A percentile compares a stretch with the other conserved stretches of the same genome.
phyloP scores from a whole-genome alignment of 2,888 invertebrate species.

The Dusona sp. region DNA sequence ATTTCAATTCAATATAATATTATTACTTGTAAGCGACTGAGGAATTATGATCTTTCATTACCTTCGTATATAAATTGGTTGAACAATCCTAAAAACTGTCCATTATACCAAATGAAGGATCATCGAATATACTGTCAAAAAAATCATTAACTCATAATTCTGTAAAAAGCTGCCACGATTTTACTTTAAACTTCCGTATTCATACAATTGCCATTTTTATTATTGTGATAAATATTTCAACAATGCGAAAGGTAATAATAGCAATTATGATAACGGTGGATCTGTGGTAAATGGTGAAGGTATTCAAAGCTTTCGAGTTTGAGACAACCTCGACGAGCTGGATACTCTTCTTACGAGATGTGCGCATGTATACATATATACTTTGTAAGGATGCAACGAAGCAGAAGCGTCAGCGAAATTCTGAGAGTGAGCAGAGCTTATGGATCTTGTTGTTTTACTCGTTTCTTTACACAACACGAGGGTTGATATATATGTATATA shows the following conservation, averaged over 20 bases:
- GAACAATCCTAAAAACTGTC: background rate
- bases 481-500: slow-evolving; percentile 55
- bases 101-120: background rate
- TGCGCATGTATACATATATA: slow-evolving; percentile 22
- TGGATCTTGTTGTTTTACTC: slow-evolving; percentile 15
- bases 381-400: slow-evolving; percentile 33
- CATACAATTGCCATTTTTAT: background rate
- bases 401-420: slow-evolving; percentile 46
- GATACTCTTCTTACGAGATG: slow-evolving; percentile 31
- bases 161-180: background rate
- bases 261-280: background rate
- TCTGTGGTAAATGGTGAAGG: slow-evolving; percentile 8
- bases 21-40: no score
- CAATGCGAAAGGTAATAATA: background rate
- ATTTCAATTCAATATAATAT: no score
- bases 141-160: background rate
- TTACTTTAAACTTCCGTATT: background rate
- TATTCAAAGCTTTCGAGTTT: slow-evolving; percentile 41
- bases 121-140: background rate
- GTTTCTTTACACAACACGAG: background rate
- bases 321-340: slow-evolving; percentile 29
- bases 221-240: background rate
- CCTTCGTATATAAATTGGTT: background rate
- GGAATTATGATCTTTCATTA: no score
- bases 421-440: slow-evolving; percentile 29